Base-by-base conservation (phyloP, 2,797 vertebrate species). In the Cuniculus paca region DNA sequence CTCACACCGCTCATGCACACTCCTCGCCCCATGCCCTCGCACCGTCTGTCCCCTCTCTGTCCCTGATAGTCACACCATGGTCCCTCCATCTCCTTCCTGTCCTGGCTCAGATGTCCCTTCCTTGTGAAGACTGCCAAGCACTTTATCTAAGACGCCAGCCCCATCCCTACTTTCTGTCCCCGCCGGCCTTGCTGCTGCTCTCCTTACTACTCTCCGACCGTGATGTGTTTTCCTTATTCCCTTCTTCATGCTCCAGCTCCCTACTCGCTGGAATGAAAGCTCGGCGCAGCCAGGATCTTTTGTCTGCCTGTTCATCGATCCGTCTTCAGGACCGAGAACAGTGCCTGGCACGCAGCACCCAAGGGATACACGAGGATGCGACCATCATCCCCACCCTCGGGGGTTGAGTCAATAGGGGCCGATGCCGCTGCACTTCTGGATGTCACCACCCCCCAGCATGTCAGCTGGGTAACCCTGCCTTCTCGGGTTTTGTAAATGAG, bases 1-100 rank as follows among this genome's bases (percentile, higher is more conserved):
- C 60, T 81, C 1, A 28, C 0, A 6, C 28, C 79, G 45, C 39
- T 75, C 1, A 0, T 9, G 6, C 50, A 7, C 0, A 0, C 3
- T 39, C 11, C 36, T 56, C 2, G 28, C 81, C 82, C 45, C 1
- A 0, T 6, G n/a, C 39, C 36, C 83, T 28, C 13, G 28, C 20
- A 28, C 63, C 36, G 4, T 6, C 31, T 78, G 61, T 19, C 26
- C 17, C 68, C 39, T 68, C 28, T 72, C 70, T 65, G 36, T 42
- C 16, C 5, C 31, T 0, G 60, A 50, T n/a, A 60, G 4, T 85
- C 48, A 56, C 42, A 16, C 3, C 24, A 11, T 48, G 42, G 11
- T 83, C 17, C 63, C 14, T 5, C 39, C 20, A 70, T 22, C 78
- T 70, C 79, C 82, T 45, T 79, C 39, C 70, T 54, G 61, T 26